Evolutionary conservation across 2,888 invertebrate genomes (phyloP), one percentile per base, ranked within the genome.

Genomic region (Phaonia tiefii): DNA sequence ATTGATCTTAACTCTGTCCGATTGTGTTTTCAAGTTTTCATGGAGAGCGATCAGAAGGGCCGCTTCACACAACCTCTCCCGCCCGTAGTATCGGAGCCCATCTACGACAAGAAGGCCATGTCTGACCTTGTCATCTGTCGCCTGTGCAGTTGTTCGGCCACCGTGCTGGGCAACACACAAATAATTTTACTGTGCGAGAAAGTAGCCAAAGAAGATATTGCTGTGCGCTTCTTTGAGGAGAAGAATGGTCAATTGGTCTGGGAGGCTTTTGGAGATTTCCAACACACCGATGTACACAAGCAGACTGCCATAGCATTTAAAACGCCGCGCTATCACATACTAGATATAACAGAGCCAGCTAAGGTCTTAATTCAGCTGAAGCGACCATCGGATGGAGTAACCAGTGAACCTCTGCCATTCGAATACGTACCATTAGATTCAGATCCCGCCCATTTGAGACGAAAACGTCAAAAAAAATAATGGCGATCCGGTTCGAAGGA

Each of bases 101-200:
- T 99, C 86, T 98, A 94, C 91, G 98, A 99, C 91, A 98, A 98
- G 93, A 99, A 99, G 92, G 97, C 98, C 46, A 96, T 97, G 94
- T 96, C 95, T 84, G 98, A 98, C 91, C 92, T 98, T 86, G 94
- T 95, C 72, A 98, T 99, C 84, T 95, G 95, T 89, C 95, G 97
- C 87, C 92, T 98, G 85, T 97, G 97, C 89, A 95, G 96, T 90
- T 96, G 96, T 89, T 94, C 96, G 60, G 96, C 96, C 51, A 93
- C 95, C 44, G 96, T 95, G 0, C 93, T 94, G 76, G 98, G 98
- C 15, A 96, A 97, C 39, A 94, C 95, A 85, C 96, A 98, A 88
- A 95, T 99, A 85, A 97, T 99, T 84, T 92, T 99, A 83, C 93
- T 99, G n/a, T 98, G 98, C 90, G 98, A 99, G 91, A 98, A 98